Evolutionary conservation across 92 coral and sea anemone genomes (phyloP), one percentile per base, ranked within the genome.

Genomic region (Zoanthus sansibaricus): DNA sequence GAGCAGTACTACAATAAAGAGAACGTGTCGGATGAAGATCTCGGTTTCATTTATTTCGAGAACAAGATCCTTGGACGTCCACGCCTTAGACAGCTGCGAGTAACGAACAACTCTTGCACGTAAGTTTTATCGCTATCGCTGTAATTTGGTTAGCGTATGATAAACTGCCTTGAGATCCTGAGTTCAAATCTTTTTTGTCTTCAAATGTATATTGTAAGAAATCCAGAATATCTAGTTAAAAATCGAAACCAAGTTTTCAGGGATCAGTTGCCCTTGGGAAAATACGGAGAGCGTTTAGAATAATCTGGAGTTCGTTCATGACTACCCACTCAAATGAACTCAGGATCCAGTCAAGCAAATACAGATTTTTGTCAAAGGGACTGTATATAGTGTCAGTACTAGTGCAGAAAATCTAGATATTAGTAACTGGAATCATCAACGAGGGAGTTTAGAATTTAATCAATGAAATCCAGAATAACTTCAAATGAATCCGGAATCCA

Each of bases 1-100:
- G 92, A 89, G 16, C 89, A 89, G 64, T 86, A 77, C 17, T 89
- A 89, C 76, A 89, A 89, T 71, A 71, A 85, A 6, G 64, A 89
- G 31, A 89, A 85, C 48, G 92, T 70, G n/a, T 71, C 86, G 37
- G 30, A 67, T 33, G 59, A 49, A 67, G 85, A 80, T 20, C 46
- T 80, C 13, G 85, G 85, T 10, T 80, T 21, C 46, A 80, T 80
- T 20, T 80, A 80, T 74, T 80, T 64, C 11, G 85, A 80, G 52
- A 80, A 80, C 44, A 80, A 80, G 48, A 80, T 80, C 46, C 85
- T 80, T 66, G 85, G 85, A 15, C 85, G 85, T n/a, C 85, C 85
- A 45, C 85, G 85, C 30, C 15, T 80, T 61, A 64, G 85, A 17
- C 85, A 80, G 15, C 85, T 80, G 44, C 85, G 85, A 62, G 85